These are phyloP conservation scores for Erpornis zantholeuca DNA, from an alignment of 2,113 vertebrate genomes.

Conservation along the genomic window DNA sequence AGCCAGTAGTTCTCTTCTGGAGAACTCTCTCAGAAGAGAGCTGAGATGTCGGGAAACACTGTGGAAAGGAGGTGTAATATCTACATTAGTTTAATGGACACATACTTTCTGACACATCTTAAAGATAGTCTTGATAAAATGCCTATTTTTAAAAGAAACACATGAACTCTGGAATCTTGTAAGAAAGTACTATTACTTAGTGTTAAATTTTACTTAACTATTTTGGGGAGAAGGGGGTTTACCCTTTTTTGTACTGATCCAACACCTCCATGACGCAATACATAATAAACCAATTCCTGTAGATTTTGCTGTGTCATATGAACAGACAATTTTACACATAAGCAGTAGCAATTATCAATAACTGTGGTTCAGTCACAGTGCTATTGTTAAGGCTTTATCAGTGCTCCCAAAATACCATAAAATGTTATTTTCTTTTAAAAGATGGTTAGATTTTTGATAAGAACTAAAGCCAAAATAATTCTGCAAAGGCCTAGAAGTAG, in stretches of 20 bases:
- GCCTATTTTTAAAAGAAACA: not conserved
- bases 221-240: not conserved
- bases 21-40: not conserved
- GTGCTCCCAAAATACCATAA: not conserved
- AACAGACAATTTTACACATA: not conserved
- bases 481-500: not conserved
- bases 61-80: not conserved
- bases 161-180: not conserved
- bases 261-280: not conserved
- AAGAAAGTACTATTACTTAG: not conserved
- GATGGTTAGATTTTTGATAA: not conserved
- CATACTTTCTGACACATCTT: not conserved
- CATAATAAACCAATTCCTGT: not conserved
- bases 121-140: not conserved
- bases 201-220: not conserved
- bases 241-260: not conserved
- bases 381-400: not conserved
- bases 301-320: not conserved
- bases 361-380: not conserved
- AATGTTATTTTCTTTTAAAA: not conserved
- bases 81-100: not conserved
- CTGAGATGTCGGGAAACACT: not conserved
- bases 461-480: not conserved
- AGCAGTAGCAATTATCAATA: not conserved
- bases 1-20: too few species aligned